Conservation (phyloP, 2,113 vertebrate species). For the Prinia subflava region DNA sequence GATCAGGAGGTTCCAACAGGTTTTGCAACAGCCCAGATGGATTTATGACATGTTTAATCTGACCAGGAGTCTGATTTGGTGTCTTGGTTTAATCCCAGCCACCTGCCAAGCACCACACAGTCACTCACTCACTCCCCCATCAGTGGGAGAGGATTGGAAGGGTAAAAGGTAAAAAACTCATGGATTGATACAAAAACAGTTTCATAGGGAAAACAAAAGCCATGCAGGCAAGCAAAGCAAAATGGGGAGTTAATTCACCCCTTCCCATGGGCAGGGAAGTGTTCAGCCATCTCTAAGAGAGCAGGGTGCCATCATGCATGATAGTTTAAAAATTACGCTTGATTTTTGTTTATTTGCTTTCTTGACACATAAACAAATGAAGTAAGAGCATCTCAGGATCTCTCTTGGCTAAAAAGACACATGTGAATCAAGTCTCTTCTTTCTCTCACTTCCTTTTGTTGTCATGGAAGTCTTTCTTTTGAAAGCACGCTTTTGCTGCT, state of each 20-base stretch:
- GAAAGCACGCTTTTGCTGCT: not conserved
- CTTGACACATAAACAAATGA: not conserved
- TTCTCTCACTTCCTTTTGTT: not conserved
- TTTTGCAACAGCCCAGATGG: not conserved
- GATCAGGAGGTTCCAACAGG: not conserved
- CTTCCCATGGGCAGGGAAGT: not conserved
- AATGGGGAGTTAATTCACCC: not conserved
- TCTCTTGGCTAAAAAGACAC: not conserved
- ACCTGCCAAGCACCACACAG: not conserved
- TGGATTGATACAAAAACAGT: not conserved
- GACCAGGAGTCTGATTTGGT: not conserved
- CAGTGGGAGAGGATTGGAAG: not conserved
- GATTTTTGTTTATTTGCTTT: not conserved
- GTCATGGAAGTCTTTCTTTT: conserved; percentile 38
- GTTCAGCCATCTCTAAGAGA: not conserved
- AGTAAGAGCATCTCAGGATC: not conserved
- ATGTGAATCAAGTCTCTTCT: not conserved
- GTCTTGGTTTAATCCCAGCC: not conserved
- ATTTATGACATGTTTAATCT: not conserved
- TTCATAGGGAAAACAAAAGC: not conserved
- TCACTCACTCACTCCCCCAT: fast-evolving
- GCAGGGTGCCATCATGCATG: no score
- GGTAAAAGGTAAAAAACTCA: not conserved
- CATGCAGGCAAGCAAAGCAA: not conserved
- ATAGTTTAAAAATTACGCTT: not conserved